phyloP scores from a whole-genome alignment of 2,888 invertebrate species.

The Agonopterix subpropinquella region DNA sequence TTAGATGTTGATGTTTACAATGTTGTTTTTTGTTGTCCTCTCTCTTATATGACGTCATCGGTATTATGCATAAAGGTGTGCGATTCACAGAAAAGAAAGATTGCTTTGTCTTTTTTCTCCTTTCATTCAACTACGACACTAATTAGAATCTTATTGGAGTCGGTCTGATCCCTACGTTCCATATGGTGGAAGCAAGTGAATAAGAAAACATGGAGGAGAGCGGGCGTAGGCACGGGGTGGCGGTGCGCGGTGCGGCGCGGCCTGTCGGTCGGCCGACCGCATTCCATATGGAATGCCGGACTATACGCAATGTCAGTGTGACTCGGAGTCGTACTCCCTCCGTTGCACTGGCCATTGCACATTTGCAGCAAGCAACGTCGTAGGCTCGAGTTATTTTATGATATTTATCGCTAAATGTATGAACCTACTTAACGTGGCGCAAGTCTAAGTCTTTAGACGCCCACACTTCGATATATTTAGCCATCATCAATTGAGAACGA shows the following conservation, averaged over 20 bases:
- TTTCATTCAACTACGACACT: slow-evolving; percentile 10
- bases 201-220: slow-evolving; percentile 66
- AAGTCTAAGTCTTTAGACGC: slow-evolving; percentile 28
- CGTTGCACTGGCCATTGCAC: slow-evolving; percentile 30
- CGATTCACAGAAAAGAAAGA: too few relatives aligned
- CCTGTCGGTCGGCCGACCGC: slow-evolving; percentile 65
- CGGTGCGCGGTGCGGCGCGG: slow-evolving; percentile 40
- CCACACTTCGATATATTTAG: neutral
- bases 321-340: slow-evolving; percentile 40
- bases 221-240: slow-evolving; percentile 34
- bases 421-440: slow-evolving; percentile 16
- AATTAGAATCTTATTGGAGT: slow-evolving; percentile 54
- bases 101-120: too few relatives aligned
- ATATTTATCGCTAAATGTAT: neutral
- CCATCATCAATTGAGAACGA: neutral
- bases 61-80: neutral
- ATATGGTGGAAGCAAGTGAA: slow-evolving; percentile 65
- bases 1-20: slow-evolving; percentile 8
- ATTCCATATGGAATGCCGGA: slow-evolving; percentile 73
- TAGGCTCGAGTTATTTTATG: neutral
- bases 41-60: slow-evolving; percentile 37
- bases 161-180: slow-evolving; percentile 58
- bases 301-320: slow-evolving; percentile 73
- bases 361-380: slow-evolving; percentile 39
- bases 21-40: neutral